Percentiles rank a stretch among this genome's conserved stretches.
Evolutionary conservation across 2,888 invertebrate species (phyloP).

Genomic region (Hirtodrosophila histrioides): DNA sequence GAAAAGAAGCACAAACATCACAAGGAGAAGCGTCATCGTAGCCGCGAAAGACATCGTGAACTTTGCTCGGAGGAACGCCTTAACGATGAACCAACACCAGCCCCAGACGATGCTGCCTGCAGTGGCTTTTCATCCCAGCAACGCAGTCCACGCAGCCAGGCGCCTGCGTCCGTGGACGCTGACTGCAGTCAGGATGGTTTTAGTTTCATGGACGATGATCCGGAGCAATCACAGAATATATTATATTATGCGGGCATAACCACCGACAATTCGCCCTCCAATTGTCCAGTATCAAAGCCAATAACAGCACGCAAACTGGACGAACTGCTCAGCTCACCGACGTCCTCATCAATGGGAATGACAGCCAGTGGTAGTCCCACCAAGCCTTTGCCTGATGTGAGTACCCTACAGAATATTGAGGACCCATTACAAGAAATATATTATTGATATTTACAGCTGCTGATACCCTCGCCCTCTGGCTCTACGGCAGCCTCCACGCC

Average conservation of each 20-base stretch:
- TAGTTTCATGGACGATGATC: slow-evolving; percentile 86
- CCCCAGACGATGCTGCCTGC: slow-evolving; percentile 49
- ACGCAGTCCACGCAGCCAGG: slow-evolving; percentile 59
- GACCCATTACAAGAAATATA: neutral
- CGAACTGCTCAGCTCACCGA: slow-evolving; percentile 75
- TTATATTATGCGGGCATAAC: slow-evolving; percentile 83
- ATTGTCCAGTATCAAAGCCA: slow-evolving; percentile 83
- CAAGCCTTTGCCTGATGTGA: slow-evolving; percentile 78
- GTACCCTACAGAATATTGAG: slow-evolving; percentile 7
- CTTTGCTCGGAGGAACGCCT: slow-evolving; percentile 34
- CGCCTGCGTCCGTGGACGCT: slow-evolving; percentile 80
- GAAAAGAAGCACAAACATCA: slow-evolving; percentile 89
- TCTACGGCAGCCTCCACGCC: slow-evolving; percentile 81
- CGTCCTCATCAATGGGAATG: slow-evolving; percentile 61
- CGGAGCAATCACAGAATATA: slow-evolving; percentile 84
- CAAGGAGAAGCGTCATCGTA: slow-evolving; percentile 88
- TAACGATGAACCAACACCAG: slow-evolving; percentile 43
- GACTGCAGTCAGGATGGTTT: slow-evolving; percentile 87
- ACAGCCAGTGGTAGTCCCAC: slow-evolving; percentile 54
- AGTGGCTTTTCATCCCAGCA: slow-evolving; percentile 50
- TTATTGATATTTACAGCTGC: slow-evolving; percentile 50
- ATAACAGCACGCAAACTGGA: slow-evolving; percentile 81
- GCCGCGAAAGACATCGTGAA: slow-evolving; percentile 54
- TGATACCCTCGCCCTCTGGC: slow-evolving; percentile 81
- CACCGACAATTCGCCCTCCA: slow-evolving; percentile 83